Conservation (phyloP, 2,797 vertebrate species). For the Pseudocheirus occidentalis region DNA sequence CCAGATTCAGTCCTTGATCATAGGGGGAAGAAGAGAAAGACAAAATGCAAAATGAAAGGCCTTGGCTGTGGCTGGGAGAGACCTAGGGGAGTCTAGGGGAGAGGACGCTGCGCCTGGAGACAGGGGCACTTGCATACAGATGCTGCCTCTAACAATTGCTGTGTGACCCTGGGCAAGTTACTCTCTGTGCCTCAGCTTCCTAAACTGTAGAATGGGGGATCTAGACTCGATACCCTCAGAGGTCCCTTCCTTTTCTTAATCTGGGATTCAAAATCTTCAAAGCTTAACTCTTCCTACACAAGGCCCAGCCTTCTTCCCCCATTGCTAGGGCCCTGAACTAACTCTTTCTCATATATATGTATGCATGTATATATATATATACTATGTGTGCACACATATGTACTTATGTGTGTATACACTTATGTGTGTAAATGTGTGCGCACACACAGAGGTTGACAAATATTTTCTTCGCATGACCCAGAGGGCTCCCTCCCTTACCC, state of each 20-base stretch:
- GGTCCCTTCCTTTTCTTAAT: not conserved
- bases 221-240: too few species aligned
- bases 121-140: not conserved
- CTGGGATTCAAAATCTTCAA: not conserved
- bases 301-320: not conserved
- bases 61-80: not conserved
- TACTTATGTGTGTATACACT: rapidly evolving
- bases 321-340: not conserved
- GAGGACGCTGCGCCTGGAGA: too few species aligned
- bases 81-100: too few species aligned
- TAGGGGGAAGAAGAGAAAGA: too few species aligned
- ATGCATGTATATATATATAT: not conserved
- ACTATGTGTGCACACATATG: too few species aligned
- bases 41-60: not conserved
- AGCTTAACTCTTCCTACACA: not conserved
- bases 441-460: not conserved
- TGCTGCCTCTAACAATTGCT: too few species aligned
- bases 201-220: not conserved
- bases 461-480: too few species aligned
- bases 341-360: not conserved
- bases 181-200: not conserved
- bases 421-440: too few species aligned
- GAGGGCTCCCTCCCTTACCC: too few species aligned
- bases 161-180: not conserved
- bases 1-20: not conserved